phyloP scores from a whole-genome alignment of 2,888 invertebrate genomes.

The Agonopterix arenella region DNA sequence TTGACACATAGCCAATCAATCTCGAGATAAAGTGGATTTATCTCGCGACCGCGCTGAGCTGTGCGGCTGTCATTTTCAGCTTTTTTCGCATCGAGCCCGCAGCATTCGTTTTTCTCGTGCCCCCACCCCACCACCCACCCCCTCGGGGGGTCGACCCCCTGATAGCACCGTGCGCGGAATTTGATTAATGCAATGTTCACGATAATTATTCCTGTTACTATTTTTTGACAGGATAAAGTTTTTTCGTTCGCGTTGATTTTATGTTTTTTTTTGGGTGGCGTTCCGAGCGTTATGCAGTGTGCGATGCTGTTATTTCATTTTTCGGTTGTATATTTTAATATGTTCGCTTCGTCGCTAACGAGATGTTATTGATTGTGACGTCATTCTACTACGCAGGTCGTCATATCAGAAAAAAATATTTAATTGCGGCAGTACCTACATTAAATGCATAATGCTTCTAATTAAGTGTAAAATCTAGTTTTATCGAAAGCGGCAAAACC shows the following conservation, averaged over 20 bases:
- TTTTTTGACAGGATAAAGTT: slow-evolving; percentile 69
- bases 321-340: too few species aligned
- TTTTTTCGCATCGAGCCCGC: slow-evolving; percentile 70
- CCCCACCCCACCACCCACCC: slow-evolving; percentile 23
- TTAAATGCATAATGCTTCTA: too few species aligned
- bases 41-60: slow-evolving; percentile 24
- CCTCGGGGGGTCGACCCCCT: slow-evolving; percentile 28
- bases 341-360: too few species aligned
- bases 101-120: slow-evolving; percentile 62
- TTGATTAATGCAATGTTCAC: slow-evolving; percentile 77
- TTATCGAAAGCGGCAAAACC: too few species aligned
- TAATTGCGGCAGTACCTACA: too few species aligned
- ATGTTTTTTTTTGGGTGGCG: slow-evolving; percentile 11
- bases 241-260: slow-evolving; percentile 49
- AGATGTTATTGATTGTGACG: too few species aligned
- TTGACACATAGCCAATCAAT: slow-evolving; percentile 3
- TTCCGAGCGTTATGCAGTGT: neutral
- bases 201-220: slow-evolving; percentile 75
- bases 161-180: slow-evolving; percentile 73
- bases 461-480: too few species aligned
- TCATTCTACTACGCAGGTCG: too few species aligned
- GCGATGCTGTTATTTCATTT: too few species aligned
- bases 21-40: slow-evolving; percentile 9
- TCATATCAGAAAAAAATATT: too few species aligned
- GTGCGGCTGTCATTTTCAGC: slow-evolving; percentile 47